phyloP scores from a whole-genome alignment of 2,113 vertebrate species.

The Dicentrarchus labrax region DNA sequence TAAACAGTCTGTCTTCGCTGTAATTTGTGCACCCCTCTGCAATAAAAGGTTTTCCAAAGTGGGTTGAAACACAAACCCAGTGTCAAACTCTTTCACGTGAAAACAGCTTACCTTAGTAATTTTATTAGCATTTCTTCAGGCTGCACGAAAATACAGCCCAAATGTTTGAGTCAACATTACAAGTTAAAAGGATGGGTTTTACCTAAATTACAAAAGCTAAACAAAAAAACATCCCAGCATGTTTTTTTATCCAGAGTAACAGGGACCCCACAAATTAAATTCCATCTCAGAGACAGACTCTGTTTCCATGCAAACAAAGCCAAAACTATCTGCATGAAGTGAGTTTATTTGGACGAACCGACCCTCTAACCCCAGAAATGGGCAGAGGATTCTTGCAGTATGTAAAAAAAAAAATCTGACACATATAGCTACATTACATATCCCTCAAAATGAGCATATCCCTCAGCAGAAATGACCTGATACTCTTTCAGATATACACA shows the following conservation, averaged over 20 bases:
- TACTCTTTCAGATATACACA: no score
- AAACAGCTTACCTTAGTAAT: not conserved
- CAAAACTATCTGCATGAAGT: no score
- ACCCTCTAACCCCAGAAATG: no score
- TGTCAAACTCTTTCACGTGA: not conserved
- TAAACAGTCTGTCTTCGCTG: not conserved
- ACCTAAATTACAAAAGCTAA: not conserved
- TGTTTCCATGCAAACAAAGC: no score
- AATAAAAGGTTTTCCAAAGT: no score
- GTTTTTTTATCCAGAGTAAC: not conserved
- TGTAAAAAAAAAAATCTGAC: no score
- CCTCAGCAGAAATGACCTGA: no score
- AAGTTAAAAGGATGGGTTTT: not conserved
- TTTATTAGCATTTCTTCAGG: not conserved
- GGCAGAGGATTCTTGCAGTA: not conserved
- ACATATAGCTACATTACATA: no score
- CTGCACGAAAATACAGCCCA: not conserved
- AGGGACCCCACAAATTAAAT: not conserved
- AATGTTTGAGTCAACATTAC: not conserved
- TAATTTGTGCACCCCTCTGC: no score
- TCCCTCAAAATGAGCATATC: no score
- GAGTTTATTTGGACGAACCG: not conserved
- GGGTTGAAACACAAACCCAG: not conserved
- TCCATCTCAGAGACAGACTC: not conserved
- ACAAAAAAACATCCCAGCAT: not conserved